Evolutionary conservation across 2,113 vertebrate species (phyloP).

Genomic region (Holacanthus passer): DNA sequence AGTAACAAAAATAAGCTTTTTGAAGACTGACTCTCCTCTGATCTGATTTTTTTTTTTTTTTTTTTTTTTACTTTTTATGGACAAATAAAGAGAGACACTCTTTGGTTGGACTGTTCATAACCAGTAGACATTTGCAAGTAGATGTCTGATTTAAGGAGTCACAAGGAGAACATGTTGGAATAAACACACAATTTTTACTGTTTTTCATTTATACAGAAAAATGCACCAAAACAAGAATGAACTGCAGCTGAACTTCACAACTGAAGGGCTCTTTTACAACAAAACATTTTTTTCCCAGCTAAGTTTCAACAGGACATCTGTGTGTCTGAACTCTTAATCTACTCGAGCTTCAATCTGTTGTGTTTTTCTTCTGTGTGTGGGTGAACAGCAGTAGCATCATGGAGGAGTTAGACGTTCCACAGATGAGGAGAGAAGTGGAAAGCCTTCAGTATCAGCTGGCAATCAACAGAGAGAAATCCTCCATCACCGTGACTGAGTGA

Average conservation of each 20-base stretch:
- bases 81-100: not conserved
- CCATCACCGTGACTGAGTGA: constrained; percentile 95
- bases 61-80: not conserved
- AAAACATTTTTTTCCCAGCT: not conserved
- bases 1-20: not conserved
- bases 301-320: not conserved
- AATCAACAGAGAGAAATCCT: constrained; percentile 95
- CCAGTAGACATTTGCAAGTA: not conserved
- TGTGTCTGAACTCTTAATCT: not conserved
- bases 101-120: not conserved
- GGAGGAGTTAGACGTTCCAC: constrained; percentile 94
- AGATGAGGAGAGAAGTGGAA: constrained; percentile 97
- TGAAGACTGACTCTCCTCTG: not conserved
- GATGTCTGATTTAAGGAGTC: not conserved
- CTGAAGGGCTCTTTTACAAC: not conserved
- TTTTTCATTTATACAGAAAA: too few species aligned
- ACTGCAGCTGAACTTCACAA: not conserved
- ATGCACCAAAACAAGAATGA: too few species aligned
- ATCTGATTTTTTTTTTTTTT: not conserved
- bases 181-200: too few species aligned
- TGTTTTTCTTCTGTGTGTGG: not conserved
- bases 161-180: too few species aligned
- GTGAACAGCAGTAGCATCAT: constrained; percentile 77
- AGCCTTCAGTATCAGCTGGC: constrained; percentile 96
- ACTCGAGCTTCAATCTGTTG: not conserved